Percentiles rank a stretch among this genome's conserved stretches.
phyloP scores from a whole-genome alignment of 2,797 vertebrate species.

The Megaceryle alcyon region DNA sequence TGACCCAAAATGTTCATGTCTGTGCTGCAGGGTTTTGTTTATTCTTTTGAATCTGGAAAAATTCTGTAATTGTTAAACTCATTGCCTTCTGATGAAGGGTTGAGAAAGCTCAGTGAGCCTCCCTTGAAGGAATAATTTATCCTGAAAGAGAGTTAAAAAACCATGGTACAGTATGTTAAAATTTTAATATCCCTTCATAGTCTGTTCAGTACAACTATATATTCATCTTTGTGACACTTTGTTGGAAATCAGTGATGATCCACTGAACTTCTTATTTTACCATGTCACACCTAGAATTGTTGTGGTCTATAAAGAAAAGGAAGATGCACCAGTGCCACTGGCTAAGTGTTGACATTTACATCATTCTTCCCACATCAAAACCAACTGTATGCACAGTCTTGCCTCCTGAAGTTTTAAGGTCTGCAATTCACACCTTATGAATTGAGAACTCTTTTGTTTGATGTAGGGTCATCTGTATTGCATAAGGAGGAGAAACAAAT shows the following conservation, averaged over 20 bases:
- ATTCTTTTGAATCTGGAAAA: not conserved
- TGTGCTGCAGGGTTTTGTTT: not conserved
- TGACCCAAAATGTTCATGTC: not conserved
- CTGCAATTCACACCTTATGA: not conserved
- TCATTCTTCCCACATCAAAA: not conserved
- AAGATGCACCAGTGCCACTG: not conserved
- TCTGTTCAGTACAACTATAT: not conserved
- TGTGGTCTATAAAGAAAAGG: not conserved
- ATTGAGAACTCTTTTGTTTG: not conserved
- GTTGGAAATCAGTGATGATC: not conserved
- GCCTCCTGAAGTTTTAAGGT: not conserved
- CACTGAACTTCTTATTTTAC: not conserved
- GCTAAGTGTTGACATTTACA: not conserved
- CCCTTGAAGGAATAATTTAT: not conserved
- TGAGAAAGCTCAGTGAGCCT: not conserved
- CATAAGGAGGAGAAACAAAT: not conserved
- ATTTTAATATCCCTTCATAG: not conserved
- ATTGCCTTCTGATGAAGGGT: not conserved
- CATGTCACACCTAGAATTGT: not conserved
- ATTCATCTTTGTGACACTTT: not conserved
- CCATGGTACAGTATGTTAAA: not conserved
- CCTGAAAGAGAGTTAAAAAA: not conserved
- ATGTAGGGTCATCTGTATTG: not conserved
- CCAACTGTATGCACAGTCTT: accelerated
- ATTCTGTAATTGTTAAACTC: not conserved